Evolutionary conservation across 2,113 vertebrate genomes (phyloP).

Genomic region (Rhipidura dahli): DNA sequence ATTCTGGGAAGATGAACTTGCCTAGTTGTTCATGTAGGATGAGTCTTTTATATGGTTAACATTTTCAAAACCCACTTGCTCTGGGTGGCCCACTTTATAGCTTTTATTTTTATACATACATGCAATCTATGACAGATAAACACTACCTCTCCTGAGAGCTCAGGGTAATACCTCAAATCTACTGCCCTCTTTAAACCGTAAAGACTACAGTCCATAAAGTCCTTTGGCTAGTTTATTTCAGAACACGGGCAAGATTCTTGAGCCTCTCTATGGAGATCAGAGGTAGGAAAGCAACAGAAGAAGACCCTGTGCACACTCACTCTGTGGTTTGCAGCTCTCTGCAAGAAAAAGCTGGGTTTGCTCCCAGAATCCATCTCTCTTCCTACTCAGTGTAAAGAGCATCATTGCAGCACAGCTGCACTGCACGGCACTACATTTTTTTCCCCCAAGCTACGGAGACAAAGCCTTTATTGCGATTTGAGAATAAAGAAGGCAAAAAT

Average conservation of each 20-base stretch:
- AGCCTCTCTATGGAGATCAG: background rate
- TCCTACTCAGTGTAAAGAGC: background rate
- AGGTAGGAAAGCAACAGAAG: background rate
- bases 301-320: background rate
- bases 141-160: background rate
- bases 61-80: background rate
- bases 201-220: background rate
- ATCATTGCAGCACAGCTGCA: background rate
- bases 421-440: too few relatives aligned
- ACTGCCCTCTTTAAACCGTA: background rate
- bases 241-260: background rate
- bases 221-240: background rate
- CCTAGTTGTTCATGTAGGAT: background rate
- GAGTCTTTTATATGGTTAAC: fast-evolving
- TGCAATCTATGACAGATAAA: background rate
- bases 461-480: background rate
- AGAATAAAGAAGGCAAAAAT: background rate
- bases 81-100: background rate
- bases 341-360: background rate
- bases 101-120: background rate
- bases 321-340: background rate
- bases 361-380: background rate
- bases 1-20: background rate
- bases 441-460: background rate
- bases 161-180: background rate